These are phyloP conservation scores for Ancistrus triradiatus DNA, from an alignment of 2,113 vertebrate genomes.

Conservation along the genomic window DNA sequence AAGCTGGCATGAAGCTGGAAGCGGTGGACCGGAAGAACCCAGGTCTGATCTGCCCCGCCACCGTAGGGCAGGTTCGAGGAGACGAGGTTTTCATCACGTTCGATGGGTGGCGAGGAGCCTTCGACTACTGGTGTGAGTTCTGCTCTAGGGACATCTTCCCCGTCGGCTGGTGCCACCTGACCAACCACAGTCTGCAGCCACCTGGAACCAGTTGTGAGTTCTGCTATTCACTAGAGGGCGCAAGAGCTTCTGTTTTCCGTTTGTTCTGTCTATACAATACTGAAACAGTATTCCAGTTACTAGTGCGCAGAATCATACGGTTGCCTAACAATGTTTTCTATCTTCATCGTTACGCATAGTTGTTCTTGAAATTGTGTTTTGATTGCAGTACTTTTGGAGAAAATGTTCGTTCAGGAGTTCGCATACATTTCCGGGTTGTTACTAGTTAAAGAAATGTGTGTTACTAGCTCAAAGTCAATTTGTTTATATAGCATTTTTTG, in stretches of 20 bases:
- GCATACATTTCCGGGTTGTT: no score
- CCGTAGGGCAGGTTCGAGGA: constrained; percentile 82
- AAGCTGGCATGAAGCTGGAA: constrained; percentile 91
- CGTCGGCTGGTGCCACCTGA: constrained; percentile 88
- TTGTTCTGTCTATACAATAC: no score
- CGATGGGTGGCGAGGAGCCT: constrained; percentile 91
- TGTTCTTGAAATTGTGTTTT: no score
- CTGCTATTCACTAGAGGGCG: constrained; percentile 49
- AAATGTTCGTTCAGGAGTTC: no score
- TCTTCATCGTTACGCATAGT: no score
- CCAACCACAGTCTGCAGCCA: constrained; percentile 86
- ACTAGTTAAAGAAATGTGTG: no score
- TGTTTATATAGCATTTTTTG: no score
- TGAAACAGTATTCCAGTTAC: no score
- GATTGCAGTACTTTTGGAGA: no score
- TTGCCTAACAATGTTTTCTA: no score
- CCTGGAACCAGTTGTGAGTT: constrained; percentile 86
- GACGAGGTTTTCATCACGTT: constrained; percentile 89
- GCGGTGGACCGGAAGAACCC: constrained; percentile 95
- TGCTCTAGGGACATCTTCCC: constrained; percentile 94
- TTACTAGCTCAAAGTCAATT: no score
- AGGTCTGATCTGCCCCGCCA: constrained; percentile 90
- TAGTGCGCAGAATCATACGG: no score
- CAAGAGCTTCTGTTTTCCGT: constrained; percentile 19
- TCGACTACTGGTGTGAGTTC: constrained; percentile 94